Percentiles rank a stretch among this genome's conserved stretches.
These are phyloP conservation scores for Rhingia campestris DNA, from an alignment of 2,888 invertebrate species.

Conservation along the genomic window DNA sequence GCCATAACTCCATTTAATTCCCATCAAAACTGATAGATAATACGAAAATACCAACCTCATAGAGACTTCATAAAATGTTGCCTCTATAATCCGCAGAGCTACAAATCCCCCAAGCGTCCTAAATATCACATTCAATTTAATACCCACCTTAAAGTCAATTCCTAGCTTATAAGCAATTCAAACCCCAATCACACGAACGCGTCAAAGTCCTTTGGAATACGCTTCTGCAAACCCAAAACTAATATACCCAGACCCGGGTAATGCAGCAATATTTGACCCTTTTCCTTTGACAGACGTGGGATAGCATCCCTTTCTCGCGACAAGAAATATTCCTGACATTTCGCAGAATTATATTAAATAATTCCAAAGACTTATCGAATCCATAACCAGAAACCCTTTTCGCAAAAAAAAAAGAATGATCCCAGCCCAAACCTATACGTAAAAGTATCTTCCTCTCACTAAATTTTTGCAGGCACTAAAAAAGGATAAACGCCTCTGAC, in stretches of 20 bases:
- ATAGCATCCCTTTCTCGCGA: constrained; percentile 5
- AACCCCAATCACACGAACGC: constrained; percentile 4
- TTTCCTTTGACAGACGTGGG: constrained; percentile 22
- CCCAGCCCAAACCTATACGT: constrained; percentile 57
- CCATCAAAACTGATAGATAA: too few relatives aligned
- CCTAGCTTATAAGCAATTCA: constrained; percentile 26
- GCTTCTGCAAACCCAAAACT: constrained; percentile 17
- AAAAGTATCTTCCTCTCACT: constrained; percentile 22
- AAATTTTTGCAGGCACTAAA: constrained; percentile 26
- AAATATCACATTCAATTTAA: constrained; percentile 53
- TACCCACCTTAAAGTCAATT: constrained; percentile 48
- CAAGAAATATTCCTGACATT: constrained; percentile 64
- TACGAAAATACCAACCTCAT: not conserved
- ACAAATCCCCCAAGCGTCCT: constrained; percentile 1
- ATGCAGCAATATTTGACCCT: constrained; percentile 62
- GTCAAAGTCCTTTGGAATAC: constrained; percentile 16
- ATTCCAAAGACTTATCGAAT: constrained; percentile 72
- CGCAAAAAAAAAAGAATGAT: constrained; percentile 40
- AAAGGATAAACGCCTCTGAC: constrained; percentile 52
- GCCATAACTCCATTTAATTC: too few relatives aligned
- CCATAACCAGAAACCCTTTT: constrained; percentile 71
- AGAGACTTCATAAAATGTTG: constrained; percentile 6
- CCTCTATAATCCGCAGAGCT: constrained; percentile 26
- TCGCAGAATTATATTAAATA: constrained; percentile 71
- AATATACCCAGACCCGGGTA: constrained; percentile 53